Evolutionary conservation across 2,797 vertebrate species (phyloP).

Genomic region (Xerus rutilus): DNA sequence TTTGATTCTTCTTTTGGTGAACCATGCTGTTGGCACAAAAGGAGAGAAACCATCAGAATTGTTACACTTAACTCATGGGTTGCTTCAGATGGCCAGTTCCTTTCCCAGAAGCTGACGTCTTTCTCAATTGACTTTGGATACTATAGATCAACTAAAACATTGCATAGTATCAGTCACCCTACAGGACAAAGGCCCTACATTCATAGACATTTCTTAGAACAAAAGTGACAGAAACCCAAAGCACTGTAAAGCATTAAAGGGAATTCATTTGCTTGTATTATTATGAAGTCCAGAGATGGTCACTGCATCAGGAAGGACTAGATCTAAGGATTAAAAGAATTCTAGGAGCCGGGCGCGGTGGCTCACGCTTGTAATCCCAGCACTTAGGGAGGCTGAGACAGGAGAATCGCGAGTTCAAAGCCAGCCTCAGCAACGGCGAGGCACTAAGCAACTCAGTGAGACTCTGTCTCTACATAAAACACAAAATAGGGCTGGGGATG

Average conservation of each 20-base stretch:
- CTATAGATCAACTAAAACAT: background rate
- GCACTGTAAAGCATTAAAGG: background rate
- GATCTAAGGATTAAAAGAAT: background rate
- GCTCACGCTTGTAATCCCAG: too few species aligned
- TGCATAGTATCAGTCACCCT: background rate
- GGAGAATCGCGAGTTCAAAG: too few species aligned
- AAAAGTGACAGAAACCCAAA: background rate
- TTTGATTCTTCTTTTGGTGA: constrained; percentile 48
- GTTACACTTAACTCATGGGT: background rate
- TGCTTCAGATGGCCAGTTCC: background rate
- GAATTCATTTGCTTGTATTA: background rate
- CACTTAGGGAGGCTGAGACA: too few species aligned
- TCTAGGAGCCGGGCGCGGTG: too few species aligned
- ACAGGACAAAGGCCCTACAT: background rate
- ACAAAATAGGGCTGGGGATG: too few species aligned
- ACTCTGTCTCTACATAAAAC: too few species aligned
- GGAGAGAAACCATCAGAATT: background rate
- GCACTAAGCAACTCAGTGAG: too few species aligned
- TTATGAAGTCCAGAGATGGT: background rate
- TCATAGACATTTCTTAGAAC: background rate
- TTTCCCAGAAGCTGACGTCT: background rate
- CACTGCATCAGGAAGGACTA: background rate
- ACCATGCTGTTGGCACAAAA: constrained; percentile 9
- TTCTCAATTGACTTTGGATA: background rate
- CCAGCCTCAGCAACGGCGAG: too few species aligned